Conservation (phyloP, 1,140 invertebrate genomes). For the Drosophila athabasca region DNA sequence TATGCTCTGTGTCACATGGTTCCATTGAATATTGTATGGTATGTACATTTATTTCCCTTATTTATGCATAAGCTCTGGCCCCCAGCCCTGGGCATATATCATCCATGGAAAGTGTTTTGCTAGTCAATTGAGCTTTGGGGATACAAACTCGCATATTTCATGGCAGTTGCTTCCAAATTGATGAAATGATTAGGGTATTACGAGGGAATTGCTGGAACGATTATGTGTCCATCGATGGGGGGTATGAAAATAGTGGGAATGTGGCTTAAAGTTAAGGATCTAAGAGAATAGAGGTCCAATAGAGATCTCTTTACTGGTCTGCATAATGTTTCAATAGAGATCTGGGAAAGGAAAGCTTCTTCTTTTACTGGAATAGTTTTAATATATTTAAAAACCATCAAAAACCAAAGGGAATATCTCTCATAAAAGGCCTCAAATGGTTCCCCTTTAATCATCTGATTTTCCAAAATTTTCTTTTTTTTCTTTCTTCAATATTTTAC, state of each 20-base stretch:
- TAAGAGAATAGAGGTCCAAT: too few species aligned
- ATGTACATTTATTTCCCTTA: conserved; percentile 40
- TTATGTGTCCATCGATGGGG: conserved; percentile 14
- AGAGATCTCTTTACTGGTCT: too few species aligned
- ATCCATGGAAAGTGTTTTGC: conserved; percentile 14
- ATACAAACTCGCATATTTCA: conserved; percentile 15
- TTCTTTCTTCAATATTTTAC: neutral
- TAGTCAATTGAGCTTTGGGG: conserved; percentile 19
- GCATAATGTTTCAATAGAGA: too few species aligned
- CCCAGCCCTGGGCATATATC: conserved; percentile 5
- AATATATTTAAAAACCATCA: conserved; percentile 8
- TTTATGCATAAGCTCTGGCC: conserved; percentile 39
- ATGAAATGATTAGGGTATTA: conserved; percentile 39
- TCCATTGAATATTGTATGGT: conserved; percentile 28
- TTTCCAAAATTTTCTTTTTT: too few species aligned
- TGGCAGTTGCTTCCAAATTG: conserved; percentile 29
- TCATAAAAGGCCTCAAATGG: too few species aligned
- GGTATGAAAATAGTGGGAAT: too few species aligned
- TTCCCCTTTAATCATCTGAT: too few species aligned
- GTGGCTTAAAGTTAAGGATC: too few species aligned
- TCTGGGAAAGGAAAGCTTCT: too few species aligned
- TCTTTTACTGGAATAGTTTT: too few species aligned
- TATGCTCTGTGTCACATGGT: conserved; percentile 77
- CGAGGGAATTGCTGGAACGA: conserved; percentile 12
- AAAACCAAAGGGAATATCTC: neutral